Conservation (phyloP, 2,797 vertebrate species). For the Pangasius macronema region DNA sequence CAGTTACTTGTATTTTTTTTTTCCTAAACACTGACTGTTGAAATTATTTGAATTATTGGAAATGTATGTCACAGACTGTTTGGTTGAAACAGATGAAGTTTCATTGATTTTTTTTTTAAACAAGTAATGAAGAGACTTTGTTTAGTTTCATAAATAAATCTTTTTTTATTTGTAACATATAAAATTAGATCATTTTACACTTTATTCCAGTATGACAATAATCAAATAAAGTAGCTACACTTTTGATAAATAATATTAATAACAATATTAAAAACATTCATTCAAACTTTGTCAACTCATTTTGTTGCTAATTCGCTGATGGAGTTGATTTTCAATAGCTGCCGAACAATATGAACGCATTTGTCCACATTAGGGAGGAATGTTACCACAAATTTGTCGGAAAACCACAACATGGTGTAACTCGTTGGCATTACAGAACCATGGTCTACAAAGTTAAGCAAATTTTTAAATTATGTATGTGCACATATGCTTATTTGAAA, state of each 20-base stretch:
- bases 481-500: conserved; percentile 65
- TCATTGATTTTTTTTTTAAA: not conserved
- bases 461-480: conserved; percentile 70
- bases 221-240: conserved; percentile 91
- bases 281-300: conserved; percentile 93
- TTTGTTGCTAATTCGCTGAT: conserved; percentile 72
- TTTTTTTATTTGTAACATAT: conserved; percentile 94
- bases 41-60: not conserved
- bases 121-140: conserved; percentile 54
- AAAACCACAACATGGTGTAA: conserved; percentile 69
- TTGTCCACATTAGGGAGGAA: conserved; percentile 87
- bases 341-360: conserved; percentile 87
- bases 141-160: conserved; percentile 98
- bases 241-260: conserved; percentile 98
- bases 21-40: not conserved
- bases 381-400: conserved; percentile 75
- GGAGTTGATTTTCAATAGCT: conserved; percentile 84
- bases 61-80: no score
- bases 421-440: conserved; percentile 60
- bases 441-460: conserved; percentile 68
- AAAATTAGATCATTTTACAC: conserved; percentile 99
- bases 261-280: conserved; percentile 77
- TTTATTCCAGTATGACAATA: conserved; percentile 99
- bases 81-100: not conserved
- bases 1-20: conserved; percentile 23